phyloP scores from a whole-genome alignment of 2,888 invertebrate species.

The Diarsia brunnea region DNA sequence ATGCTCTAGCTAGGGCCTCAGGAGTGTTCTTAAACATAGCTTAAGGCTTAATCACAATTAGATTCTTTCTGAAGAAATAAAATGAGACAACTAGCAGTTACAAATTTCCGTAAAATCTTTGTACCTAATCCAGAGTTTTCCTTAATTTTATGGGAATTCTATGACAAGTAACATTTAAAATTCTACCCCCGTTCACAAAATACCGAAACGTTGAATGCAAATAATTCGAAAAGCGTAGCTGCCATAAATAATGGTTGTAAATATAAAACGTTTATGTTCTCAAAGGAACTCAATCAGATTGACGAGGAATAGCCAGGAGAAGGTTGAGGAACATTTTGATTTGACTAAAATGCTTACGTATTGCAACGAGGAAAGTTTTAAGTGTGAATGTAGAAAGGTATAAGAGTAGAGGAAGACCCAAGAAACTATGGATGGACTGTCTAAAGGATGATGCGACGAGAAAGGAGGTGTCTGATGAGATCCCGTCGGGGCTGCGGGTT shows the following conservation, averaged over 20 bases:
- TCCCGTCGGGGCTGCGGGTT: no score
- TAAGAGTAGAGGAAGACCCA: no score
- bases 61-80: background rate
- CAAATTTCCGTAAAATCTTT: background rate
- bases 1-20: background rate
- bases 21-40: background rate
- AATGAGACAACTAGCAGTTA: background rate
- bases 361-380: no score
- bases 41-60: background rate
- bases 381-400: no score
- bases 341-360: no score
- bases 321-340: background rate
- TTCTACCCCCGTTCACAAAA: conserved; percentile 23
- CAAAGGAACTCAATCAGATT: conserved; percentile 1
- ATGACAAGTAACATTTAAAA: conserved; percentile 42
- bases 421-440: no score
- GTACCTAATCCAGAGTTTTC: no score
- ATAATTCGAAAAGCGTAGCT: conserved; percentile 34
- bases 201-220: conserved; percentile 22
- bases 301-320: background rate
- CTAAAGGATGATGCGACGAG: no score
- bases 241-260: conserved; percentile 38
- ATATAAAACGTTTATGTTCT: conserved; percentile 34
- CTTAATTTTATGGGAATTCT: conserved; percentile 1
- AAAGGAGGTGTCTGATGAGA: no score